Evolutionary conservation across 2,797 vertebrate genomes (phyloP).

Genomic region (Periparus ater): DNA sequence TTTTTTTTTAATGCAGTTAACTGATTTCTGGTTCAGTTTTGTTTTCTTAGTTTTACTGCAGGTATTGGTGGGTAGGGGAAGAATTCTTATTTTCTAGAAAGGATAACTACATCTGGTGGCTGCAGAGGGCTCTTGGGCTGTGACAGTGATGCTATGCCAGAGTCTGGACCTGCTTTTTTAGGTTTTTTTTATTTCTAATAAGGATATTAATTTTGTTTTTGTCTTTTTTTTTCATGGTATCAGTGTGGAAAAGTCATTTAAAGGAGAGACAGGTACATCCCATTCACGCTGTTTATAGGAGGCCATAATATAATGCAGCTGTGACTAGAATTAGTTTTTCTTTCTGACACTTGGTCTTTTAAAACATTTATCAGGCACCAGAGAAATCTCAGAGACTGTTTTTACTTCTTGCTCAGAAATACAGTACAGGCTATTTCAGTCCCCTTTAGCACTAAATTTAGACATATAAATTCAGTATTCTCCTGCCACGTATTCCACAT

Average conservation of each 20-base stretch:
- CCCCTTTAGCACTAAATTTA: background rate
- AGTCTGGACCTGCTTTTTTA: background rate
- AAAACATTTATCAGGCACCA: background rate
- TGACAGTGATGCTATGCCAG: background rate
- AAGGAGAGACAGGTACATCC: background rate
- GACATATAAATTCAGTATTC: background rate
- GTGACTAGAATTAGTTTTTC: background rate
- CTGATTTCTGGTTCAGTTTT: background rate
- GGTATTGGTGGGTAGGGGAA: background rate
- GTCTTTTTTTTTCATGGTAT: background rate
- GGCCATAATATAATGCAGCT: background rate
- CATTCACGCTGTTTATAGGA: background rate
- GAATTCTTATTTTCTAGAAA: background rate
- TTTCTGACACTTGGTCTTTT: background rate
- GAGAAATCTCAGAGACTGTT: background rate
- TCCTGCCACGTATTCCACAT: background rate
- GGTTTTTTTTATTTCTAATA: background rate
- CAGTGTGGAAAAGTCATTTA: background rate
- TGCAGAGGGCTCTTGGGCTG: background rate
- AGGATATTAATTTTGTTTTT: background rate
- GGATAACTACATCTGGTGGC: background rate
- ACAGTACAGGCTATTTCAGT: background rate
- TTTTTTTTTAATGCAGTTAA: background rate
- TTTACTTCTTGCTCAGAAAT: background rate
- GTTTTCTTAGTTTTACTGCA: background rate